Evolutionary conservation across 1,140 invertebrate species (phyloP).

Genomic region (Homarus americanus): DNA sequence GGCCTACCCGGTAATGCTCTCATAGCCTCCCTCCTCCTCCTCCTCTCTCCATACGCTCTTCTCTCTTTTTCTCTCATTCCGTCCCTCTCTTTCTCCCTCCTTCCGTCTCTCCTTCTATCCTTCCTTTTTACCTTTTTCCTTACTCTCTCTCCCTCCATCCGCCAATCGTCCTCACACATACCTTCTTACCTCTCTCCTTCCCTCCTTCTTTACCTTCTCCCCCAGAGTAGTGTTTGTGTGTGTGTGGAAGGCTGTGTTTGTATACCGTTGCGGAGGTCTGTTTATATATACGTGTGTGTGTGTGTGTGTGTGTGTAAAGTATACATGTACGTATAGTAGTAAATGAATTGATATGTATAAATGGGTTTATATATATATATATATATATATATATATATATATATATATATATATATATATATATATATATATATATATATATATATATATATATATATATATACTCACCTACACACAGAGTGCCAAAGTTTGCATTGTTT

Average conservation of each 20-base stretch:
- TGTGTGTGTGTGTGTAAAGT: not conserved
- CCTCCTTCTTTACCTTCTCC: too few relatives aligned
- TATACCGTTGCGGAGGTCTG: not conserved
- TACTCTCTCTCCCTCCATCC: too few relatives aligned
- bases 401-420: not conserved
- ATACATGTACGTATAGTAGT: too few relatives aligned
- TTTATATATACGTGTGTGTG: not conserved
- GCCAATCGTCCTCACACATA: too few relatives aligned
- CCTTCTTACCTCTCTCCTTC: too few relatives aligned
- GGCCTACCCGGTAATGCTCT: constrained; percentile 26
- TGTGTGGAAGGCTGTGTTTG: too few relatives aligned
- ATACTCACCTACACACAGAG: not conserved
- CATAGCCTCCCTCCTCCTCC: not conserved
- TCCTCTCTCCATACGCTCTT: constrained; percentile 11
- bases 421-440: not conserved
- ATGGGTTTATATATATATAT: not conserved
- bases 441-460: not conserved
- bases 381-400: not conserved
- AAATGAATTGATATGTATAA: not conserved
- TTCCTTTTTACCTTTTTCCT: not conserved
- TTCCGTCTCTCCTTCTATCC: not conserved
- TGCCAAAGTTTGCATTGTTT: not conserved
- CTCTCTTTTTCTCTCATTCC: not conserved
- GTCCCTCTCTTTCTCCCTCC: not conserved
- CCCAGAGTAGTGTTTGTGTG: too few relatives aligned